Conservation (phyloP, 2,113 vertebrate genomes). For the Pterocles orientalis region DNA sequence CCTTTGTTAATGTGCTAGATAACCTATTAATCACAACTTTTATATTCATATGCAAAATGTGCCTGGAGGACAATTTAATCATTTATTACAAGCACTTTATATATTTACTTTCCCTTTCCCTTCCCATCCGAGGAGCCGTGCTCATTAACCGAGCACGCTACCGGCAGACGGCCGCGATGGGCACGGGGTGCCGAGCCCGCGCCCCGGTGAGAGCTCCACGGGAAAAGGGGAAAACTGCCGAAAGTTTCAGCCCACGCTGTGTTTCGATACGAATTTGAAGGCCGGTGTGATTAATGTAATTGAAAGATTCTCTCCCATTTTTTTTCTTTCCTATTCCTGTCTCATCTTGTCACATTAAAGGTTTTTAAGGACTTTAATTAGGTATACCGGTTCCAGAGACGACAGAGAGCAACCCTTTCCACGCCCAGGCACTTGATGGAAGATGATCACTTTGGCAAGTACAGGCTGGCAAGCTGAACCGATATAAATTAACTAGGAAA, state of each 20-base stretch:
- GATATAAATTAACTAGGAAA: slow-evolving; percentile 73
- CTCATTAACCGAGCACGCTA: background rate
- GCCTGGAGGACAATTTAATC: slow-evolving; percentile 62
- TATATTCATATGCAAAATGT: slow-evolving; percentile 58
- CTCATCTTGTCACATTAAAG: slow-evolving; percentile 66
- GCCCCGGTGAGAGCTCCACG: background rate
- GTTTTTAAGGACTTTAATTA: slow-evolving; percentile 76
- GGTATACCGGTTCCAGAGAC: slow-evolving; percentile 48
- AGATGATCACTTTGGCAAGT: slow-evolving; percentile 72
- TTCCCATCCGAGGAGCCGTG: background rate
- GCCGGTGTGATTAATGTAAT: slow-evolving; percentile 34
- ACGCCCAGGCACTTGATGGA: slow-evolving; percentile 66
- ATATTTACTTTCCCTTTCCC: slow-evolving; percentile 16
- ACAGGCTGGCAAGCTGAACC: slow-evolving; percentile 69
- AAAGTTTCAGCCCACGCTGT: background rate
- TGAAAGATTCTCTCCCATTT: slow-evolving; percentile 53
- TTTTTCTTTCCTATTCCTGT: slow-evolving; percentile 58
- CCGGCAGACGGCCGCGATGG: background rate
- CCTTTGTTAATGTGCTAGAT: slow-evolving; percentile 41
- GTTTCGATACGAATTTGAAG: background rate
- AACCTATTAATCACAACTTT: slow-evolving; percentile 63
- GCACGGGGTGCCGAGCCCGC: background rate
- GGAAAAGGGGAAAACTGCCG: background rate
- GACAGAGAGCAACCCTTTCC: slow-evolving; percentile 68
- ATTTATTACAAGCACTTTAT: slow-evolving; percentile 36